Conservation (phyloP, 2,888 invertebrate species). For the Sialis lutaria region DNA sequence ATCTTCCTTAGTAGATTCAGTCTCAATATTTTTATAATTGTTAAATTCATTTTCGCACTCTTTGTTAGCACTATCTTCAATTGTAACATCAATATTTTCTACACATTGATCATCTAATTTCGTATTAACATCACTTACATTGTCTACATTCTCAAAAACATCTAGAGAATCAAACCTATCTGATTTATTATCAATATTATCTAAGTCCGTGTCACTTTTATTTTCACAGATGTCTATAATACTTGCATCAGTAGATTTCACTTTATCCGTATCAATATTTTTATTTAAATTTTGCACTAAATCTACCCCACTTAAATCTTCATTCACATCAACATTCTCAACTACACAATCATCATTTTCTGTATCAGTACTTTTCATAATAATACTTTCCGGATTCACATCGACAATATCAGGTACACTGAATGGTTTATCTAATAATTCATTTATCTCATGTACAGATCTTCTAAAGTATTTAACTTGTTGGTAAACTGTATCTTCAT, state of each 20-base stretch:
- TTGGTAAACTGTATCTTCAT: slow-evolving; percentile 42
- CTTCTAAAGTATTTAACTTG: slow-evolving; percentile 59
- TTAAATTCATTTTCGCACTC: slow-evolving; percentile 15
- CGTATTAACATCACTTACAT: not conserved
- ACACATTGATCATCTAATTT: too few species aligned
- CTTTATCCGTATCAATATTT: not conserved
- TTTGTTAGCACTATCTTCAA: slow-evolving; percentile 22
- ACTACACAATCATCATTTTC: not conserved
- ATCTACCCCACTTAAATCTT: too few species aligned
- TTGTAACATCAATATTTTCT: not conserved
- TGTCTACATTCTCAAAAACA: not conserved
- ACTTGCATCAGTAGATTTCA: not conserved
- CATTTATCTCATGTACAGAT: slow-evolving; percentile 60
- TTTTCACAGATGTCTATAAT: not conserved
- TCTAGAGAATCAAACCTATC: slow-evolving; percentile 4
- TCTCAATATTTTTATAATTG: slow-evolving; percentile 21
- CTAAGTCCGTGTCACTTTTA: slow-evolving; percentile 1
- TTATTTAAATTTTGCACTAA: not conserved
- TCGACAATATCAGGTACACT: not conserved
- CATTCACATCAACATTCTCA: not conserved
- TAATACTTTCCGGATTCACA: not conserved
- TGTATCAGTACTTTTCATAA: not conserved
- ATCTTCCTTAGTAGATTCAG: slow-evolving; percentile 9
- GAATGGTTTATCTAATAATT: slow-evolving; percentile 21
- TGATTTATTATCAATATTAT: slow-evolving; percentile 14